Percentiles rank a stretch among this genome's conserved stretches.
Evolutionary conservation across 2,888 invertebrate species (phyloP).

Genomic region (Acanthoscelides obtectus): DNA sequence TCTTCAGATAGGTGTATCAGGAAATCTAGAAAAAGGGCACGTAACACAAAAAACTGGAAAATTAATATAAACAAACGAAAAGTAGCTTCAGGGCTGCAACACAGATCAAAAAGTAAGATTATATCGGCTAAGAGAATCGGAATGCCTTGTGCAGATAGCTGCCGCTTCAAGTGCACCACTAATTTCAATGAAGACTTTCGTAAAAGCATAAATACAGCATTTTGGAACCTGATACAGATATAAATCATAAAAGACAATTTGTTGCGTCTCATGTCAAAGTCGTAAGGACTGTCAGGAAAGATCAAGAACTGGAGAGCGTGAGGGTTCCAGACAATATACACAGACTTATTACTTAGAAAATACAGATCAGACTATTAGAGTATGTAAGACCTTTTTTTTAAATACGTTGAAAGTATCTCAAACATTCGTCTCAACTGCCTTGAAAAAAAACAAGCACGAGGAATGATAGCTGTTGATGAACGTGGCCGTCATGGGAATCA

Average conservation of each 20-base stretch:
- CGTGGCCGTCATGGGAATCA: no score
- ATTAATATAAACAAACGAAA: no score
- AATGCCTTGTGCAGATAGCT: no score
- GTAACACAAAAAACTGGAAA: no score
- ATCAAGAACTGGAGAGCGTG: background rate
- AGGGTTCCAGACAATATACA: background rate
- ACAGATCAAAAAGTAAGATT: no score
- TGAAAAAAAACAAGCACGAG: background rate
- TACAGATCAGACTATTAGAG: background rate
- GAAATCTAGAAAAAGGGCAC: no score
- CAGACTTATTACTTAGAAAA: background rate
- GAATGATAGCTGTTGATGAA: no score
- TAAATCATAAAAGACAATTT: slow-evolving; percentile 3
- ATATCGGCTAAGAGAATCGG: no score
- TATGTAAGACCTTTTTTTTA: background rate
- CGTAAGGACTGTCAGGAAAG: background rate
- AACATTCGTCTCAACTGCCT: background rate
- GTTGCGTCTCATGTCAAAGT: background rate
- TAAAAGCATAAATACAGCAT: background rate
- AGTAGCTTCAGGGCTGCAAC: no score
- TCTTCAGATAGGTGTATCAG: no score
- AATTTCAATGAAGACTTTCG: no score
- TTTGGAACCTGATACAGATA: background rate
- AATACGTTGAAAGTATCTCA: background rate
- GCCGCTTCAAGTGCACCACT: no score